These are phyloP conservation scores for Capitella teleta DNA, from an alignment of 1,140 invertebrate genomes.

Conservation along the genomic window DNA sequence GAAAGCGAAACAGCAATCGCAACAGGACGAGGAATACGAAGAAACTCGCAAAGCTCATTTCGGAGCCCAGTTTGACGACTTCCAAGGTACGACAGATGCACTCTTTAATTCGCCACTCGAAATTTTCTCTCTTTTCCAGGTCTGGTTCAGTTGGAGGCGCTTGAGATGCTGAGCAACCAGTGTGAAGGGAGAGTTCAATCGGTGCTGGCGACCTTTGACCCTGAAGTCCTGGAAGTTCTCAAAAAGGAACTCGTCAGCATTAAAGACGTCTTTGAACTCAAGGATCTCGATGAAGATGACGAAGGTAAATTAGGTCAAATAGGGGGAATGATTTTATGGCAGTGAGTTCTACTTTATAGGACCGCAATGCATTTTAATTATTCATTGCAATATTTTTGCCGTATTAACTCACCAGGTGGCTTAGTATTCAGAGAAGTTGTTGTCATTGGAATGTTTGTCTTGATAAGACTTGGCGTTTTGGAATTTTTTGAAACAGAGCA, in stretches of 20 bases:
- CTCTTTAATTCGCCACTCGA: background rate
- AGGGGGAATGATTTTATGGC: too few species aligned
- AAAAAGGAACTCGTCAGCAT: background rate
- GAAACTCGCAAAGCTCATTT: conserved; percentile 59
- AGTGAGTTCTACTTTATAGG: too few species aligned
- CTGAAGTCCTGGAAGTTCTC: background rate
- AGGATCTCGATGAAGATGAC: conserved; percentile 2
- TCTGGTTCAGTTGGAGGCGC: conserved; percentile 1
- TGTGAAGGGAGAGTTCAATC: background rate
- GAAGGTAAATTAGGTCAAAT: too few species aligned
- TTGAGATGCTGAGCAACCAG: background rate
- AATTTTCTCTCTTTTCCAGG: background rate
- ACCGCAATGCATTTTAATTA: too few species aligned
- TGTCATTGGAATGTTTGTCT: too few species aligned
- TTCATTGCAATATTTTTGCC: too few species aligned
- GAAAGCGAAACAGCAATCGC: conserved; percentile 58
- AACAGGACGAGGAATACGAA: conserved; percentile 39
- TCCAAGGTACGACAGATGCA: conserved; percentile 51
- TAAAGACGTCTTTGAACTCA: background rate
- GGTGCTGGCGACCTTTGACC: background rate
- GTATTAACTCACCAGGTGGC: too few species aligned
- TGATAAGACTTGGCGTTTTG: too few species aligned
- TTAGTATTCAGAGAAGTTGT: too few species aligned
- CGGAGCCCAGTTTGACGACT: conserved; percentile 74
- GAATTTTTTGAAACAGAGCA: too few species aligned